phyloP scores from a whole-genome alignment of 2,797 vertebrate species.

The Syndactyla subalaris region DNA sequence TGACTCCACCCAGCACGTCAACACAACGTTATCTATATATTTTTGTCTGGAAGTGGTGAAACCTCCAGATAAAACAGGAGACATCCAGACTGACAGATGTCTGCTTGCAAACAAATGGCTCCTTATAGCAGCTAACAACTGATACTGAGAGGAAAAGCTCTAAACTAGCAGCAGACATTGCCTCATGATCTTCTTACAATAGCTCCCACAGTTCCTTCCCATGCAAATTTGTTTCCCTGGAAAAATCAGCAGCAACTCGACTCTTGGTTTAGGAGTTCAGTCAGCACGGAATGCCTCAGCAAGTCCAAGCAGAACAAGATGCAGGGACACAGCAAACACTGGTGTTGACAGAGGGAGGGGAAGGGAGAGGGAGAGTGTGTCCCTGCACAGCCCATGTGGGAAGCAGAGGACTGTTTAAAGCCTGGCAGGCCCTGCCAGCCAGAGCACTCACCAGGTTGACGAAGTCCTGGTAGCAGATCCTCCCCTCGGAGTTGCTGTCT shows the following conservation, averaged over 20 bases:
- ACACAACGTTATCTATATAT: background rate
- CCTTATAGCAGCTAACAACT: background rate
- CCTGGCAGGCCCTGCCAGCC: background rate
- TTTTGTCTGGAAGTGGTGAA: conserved; percentile 26
- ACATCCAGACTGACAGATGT: conserved; percentile 19
- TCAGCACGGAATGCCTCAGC: background rate
- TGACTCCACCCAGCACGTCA: background rate
- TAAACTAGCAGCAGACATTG: background rate
- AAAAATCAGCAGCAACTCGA: background rate
- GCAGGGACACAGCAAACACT: background rate
- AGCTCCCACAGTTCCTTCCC: background rate
- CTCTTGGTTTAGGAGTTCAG: background rate
- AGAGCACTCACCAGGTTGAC: conserved; percentile 91
- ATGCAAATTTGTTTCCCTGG: background rate
- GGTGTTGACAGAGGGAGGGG: background rate
- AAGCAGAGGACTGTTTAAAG: background rate
- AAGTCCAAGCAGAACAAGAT: background rate
- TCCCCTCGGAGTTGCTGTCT: conserved; percentile 90
- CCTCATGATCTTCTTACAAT: background rate
- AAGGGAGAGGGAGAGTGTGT: background rate
- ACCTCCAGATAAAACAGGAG: conserved; percentile 27
- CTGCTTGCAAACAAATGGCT: conserved; percentile 16
- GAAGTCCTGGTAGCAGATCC: conserved; percentile 97
- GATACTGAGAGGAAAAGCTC: background rate
- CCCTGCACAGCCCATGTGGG: background rate